Percentiles rank a stretch among this genome's conserved stretches.
phyloP scores from a whole-genome alignment of 2,113 vertebrate species.

The Saguinus midas region DNA sequence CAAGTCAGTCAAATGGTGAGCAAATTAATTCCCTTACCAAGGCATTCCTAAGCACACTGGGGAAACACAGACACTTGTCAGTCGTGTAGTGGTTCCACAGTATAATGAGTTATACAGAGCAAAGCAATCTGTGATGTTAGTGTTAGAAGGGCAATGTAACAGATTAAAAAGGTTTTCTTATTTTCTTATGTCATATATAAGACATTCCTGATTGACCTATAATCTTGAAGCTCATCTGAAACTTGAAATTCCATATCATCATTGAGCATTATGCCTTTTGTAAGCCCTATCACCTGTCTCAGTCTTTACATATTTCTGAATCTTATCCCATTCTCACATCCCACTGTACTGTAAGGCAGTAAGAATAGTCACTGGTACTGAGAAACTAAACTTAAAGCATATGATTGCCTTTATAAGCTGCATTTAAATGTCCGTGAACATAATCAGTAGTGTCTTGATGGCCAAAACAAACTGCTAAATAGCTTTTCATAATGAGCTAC shows the following conservation, averaged over 20 bases:
- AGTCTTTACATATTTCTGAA: fast-evolving
- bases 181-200: not conserved
- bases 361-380: fast-evolving
- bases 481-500: not conserved
- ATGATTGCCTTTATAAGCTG: not conserved
- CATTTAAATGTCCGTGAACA: not conserved
- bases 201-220: not conserved
- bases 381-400: not conserved
- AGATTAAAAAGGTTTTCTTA: not conserved
- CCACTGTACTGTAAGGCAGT: not conserved
- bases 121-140: not conserved
- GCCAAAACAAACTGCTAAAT: not conserved
- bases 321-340: fast-evolving
- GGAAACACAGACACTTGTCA: not conserved
- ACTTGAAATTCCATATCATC: not conserved
- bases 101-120: not conserved
- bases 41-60: not conserved
- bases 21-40: not conserved
- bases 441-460: not conserved
- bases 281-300: fast-evolving
- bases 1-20: not conserved
- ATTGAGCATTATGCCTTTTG: not conserved
- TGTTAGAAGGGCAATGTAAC: not conserved
- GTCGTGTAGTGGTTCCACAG: not conserved
- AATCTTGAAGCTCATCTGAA: not conserved